Conservation (phyloP, 1,140 invertebrate species). For the Pomphorhynchus laevis region DNA sequence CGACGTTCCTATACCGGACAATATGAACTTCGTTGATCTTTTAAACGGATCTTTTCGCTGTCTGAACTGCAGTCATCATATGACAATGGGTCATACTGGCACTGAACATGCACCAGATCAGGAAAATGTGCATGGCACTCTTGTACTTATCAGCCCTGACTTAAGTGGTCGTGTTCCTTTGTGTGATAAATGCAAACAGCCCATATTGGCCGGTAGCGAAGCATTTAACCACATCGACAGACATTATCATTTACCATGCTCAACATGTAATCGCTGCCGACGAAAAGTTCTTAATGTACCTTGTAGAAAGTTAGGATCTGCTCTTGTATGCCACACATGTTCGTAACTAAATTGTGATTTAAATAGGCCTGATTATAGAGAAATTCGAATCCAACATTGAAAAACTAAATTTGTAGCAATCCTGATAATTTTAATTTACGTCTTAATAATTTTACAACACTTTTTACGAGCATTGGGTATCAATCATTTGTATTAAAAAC, state of each 20-base stretch:
- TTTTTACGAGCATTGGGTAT: too few species aligned
- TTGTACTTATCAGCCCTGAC: background rate
- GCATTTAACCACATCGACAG: background rate
- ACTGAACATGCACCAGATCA: background rate
- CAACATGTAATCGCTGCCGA: background rate
- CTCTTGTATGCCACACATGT: background rate
- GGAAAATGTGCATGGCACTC: background rate
- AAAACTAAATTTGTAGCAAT: too few species aligned
- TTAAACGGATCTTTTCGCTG: background rate
- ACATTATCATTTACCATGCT: background rate
- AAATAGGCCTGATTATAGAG: background rate
- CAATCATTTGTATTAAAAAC: too few species aligned
- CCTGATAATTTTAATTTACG: too few species aligned
- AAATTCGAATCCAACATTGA: background rate
- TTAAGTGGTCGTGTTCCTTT: background rate
- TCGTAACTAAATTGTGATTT: background rate
- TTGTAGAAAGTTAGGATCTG: background rate
- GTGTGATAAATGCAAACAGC: background rate
- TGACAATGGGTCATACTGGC: background rate
- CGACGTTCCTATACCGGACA: background rate
- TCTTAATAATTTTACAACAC: too few species aligned
- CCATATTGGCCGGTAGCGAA: background rate
- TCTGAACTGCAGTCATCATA: background rate
- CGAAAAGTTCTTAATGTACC: background rate
- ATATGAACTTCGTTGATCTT: background rate